Evolutionary conservation across 2,797 vertebrate genomes (phyloP).

Genomic region (Xiphophorus birchmanni): DNA sequence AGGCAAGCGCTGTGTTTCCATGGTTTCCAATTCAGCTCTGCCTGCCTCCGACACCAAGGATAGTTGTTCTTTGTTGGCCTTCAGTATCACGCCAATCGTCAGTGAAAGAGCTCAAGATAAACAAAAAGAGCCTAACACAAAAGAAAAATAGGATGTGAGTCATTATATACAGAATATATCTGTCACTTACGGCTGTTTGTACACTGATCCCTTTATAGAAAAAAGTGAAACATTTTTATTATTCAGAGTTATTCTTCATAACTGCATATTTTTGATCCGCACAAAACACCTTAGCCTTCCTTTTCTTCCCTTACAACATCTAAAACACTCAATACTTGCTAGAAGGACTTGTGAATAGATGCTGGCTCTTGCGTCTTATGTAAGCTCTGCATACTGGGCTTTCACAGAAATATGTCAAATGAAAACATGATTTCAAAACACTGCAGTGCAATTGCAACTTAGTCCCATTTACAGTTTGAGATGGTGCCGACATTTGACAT

Average conservation of each 20-base stretch:
- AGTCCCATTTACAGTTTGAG: background rate
- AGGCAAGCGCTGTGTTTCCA: slow-evolving; percentile 82
- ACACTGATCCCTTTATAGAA: slow-evolving; percentile 21
- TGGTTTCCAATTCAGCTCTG: slow-evolving; percentile 83
- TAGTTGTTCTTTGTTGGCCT: slow-evolving; percentile 76
- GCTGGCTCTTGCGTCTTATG: background rate
- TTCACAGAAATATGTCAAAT: background rate
- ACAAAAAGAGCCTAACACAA: slow-evolving; percentile 63
- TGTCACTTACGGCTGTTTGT: slow-evolving; percentile 27
- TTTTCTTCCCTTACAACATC: background rate
- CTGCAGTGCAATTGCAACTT: background rate
- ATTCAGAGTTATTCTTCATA: slow-evolving; percentile 31
- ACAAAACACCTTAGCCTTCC: slow-evolving; percentile 2
- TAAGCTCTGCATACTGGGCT: background rate
- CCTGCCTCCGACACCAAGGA: slow-evolving; percentile 71
- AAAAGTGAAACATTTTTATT: slow-evolving; percentile 46
- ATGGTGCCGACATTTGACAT: slow-evolving; percentile 11
- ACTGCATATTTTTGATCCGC: slow-evolving; percentile 49
- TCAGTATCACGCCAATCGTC: slow-evolving; percentile 68
- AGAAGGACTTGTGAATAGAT: background rate
- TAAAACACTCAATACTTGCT: background rate
- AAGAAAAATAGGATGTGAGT: slow-evolving; percentile 45
- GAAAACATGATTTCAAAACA: background rate
- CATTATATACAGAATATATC: slow-evolving; percentile 52
- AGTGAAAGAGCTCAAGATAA: slow-evolving; percentile 67